Base-by-base conservation (phyloP, 2,888 invertebrate species). In the Gastrophysa polygoni region DNA sequence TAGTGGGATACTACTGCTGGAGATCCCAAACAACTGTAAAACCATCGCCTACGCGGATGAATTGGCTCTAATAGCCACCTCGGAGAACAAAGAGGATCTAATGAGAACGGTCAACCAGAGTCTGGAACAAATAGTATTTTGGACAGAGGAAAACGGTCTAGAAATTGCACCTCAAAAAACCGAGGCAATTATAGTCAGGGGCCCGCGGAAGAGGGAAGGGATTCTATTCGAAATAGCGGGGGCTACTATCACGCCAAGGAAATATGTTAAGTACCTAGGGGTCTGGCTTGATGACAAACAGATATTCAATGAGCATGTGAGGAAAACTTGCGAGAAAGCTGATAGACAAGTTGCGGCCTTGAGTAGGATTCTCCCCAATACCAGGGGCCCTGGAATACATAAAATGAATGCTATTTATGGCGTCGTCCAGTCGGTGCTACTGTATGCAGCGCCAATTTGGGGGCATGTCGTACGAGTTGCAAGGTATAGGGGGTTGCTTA, bases 401-500 rank as follows among this genome's bases (percentile, higher is more conserved):
- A 43, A 43, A 11, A 59, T 63, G 28, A 20, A 51, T 29, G 28
- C 63, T 1, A 21, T 63, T 24, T 57, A 54, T 21, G 46, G 44
- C 5, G 62, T 59, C 29, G 54, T 58, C 10, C 38, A 44, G 24
- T 63, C 59, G 17, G 18, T n/a, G 20, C 11, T 64, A 1, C 28
- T 64, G 50, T 64, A 64, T 38, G 64, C 58, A 1, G 57, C 57
- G 10, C 52, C 57, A 7, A 57, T 68, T 8, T 64, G 68, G 64
- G 20, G 44, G 10, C 14, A 47, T 10, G 48, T 50, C 16, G 18
- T 61, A n/a, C 48, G 11, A 24, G 34, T 58, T 4, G 29, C 59
- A 18, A 57, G 47, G 43, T 47, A 62, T 32, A 34, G 24, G 16
- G 21, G 57, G 6, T 48, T 47, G 55, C 11, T 61, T 18, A 11